These are phyloP conservation scores for Polydrusus tereticollis DNA, from an alignment of 2,888 invertebrate species.

Conservation along the genomic window DNA sequence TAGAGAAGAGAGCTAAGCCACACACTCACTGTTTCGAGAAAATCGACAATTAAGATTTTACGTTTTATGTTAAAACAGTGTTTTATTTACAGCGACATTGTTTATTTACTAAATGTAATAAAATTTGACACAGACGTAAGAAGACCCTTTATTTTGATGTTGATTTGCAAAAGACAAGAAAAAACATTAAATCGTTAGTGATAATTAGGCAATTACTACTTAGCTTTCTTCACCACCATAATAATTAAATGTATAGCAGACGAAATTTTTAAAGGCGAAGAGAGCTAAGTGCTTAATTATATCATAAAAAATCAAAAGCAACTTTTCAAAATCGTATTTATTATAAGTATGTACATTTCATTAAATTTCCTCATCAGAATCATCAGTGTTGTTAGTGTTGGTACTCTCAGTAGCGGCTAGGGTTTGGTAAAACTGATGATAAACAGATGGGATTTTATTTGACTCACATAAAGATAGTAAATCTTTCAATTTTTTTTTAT, in stretches of 20 bases:
- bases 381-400: background rate
- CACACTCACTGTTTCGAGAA: background rate
- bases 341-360: background rate
- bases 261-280: background rate
- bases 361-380: background rate
- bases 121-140: background rate
- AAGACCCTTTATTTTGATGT: background rate
- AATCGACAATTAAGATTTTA: background rate
- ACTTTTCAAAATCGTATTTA: background rate
- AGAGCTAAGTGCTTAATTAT: background rate
- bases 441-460: background rate
- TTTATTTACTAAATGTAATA: background rate
- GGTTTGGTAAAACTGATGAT: background rate
- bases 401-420: background rate
- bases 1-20: background rate
- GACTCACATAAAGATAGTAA: background rate
- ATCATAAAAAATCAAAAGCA: background rate
- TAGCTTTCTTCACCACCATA: background rate
- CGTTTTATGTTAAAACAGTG: background rate
- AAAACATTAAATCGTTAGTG: background rate
- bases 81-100: background rate
- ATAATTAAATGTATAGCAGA: background rate
- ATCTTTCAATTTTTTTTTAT: background rate
- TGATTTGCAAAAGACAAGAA: background rate
- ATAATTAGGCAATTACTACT: background rate